These are phyloP conservation scores for Drosophila nikananu DNA, from an alignment of 1,140 invertebrate species.

Conservation along the genomic window DNA sequence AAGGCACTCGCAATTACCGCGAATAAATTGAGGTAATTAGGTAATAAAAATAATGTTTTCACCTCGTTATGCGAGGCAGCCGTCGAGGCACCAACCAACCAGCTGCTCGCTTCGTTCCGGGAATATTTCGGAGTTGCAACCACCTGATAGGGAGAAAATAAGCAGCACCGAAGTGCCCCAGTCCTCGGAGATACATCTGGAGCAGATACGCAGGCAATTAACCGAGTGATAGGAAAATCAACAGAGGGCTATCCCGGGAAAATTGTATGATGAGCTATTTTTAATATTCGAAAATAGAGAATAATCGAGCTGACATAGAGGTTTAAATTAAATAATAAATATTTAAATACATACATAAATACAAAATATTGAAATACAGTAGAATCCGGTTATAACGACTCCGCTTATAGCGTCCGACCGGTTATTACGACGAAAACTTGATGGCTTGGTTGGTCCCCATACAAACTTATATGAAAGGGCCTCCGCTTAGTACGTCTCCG, in stretches of 20 bases:
- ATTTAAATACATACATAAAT: background rate
- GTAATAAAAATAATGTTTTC: constrained; percentile 84
- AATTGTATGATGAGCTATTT: background rate
- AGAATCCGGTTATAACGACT: too few relatives aligned
- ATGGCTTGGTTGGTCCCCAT: too few relatives aligned
- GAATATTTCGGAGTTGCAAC: constrained; percentile 33
- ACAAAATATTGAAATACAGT: too few relatives aligned
- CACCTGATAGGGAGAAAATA: constrained; percentile 36
- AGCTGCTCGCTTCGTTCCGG: constrained; percentile 51
- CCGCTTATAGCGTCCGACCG: too few relatives aligned
- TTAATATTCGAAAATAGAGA: background rate
- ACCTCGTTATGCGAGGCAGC: constrained; percentile 62
- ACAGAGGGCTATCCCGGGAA: constrained; percentile 12
- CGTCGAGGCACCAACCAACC: constrained; percentile 14
- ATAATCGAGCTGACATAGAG: background rate
- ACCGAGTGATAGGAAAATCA: constrained; percentile 31
- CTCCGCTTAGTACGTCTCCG: too few relatives aligned
- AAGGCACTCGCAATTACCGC: constrained; percentile 66
- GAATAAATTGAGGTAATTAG: constrained; percentile 84
- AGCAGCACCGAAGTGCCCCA: constrained; percentile 15
- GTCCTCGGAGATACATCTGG: constrained; percentile 15
- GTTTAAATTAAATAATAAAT: background rate
- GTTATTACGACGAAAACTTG: too few relatives aligned
- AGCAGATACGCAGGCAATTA: constrained; percentile 25
- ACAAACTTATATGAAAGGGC: too few relatives aligned